A percentile compares a stretch with the other conserved stretches of the same genome.
phyloP scores from a whole-genome alignment of 2,888 invertebrate genomes.

The Aplocera efformata region DNA sequence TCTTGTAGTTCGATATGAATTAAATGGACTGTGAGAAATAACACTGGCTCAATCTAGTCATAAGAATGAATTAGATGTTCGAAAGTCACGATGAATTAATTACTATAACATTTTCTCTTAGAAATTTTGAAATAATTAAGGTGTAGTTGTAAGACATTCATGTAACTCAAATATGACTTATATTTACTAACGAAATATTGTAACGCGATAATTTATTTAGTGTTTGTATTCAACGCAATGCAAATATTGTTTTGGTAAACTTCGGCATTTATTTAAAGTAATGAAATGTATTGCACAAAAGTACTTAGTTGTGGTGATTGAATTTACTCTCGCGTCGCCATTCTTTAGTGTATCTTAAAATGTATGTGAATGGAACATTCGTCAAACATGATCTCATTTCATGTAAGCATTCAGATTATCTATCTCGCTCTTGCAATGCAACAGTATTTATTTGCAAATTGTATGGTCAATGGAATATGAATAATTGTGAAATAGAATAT shows the following conservation, averaged over 20 bases:
- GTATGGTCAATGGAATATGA: conserved; percentile 43
- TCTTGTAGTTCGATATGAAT: conserved; percentile 57
- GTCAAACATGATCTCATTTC: conserved; percentile 73
- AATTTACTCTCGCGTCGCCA: conserved; percentile 44
- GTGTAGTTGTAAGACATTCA: conserved; percentile 51
- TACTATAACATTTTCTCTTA: conserved; percentile 57
- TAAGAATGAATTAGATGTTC: conserved; percentile 76
- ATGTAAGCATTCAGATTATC: conserved; percentile 53
- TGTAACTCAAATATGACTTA: conserved; percentile 50
- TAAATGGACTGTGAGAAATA: conserved; percentile 58
- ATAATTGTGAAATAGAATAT: conserved; percentile 50
- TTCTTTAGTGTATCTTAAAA: conserved; percentile 47
- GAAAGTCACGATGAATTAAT: conserved; percentile 63
- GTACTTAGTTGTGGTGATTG: conserved; percentile 69
- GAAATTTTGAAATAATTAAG: conserved; percentile 63
- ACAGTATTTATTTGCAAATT: conserved; percentile 48
- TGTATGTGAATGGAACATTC: conserved; percentile 51
- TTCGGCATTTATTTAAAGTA: conserved; percentile 65
- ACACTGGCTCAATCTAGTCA: conserved; percentile 80
- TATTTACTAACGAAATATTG: conserved; percentile 50
- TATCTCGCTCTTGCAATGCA: conserved; percentile 39
- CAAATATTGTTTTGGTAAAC: conserved; percentile 55
- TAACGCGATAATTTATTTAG: conserved; percentile 53
- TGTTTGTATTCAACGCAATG: conserved; percentile 50
- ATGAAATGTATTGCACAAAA: conserved; percentile 70